Evolutionary conservation across 2,888 invertebrate genomes (phyloP), one percentile per base, ranked within the genome.

Genomic region (Meandrusa payeni): DNA sequence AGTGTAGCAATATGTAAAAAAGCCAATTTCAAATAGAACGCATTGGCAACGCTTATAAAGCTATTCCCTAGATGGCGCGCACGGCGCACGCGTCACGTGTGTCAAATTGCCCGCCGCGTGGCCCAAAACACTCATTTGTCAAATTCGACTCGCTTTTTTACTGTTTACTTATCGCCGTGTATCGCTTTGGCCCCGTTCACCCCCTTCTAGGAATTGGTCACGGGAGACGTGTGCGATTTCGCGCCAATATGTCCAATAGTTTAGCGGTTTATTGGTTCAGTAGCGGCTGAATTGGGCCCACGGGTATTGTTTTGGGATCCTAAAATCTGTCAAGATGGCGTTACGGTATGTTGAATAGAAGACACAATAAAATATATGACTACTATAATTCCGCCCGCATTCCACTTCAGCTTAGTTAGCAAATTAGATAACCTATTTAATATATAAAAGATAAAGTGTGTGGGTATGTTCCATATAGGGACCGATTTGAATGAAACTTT

Each of bases 81-180:
- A 46, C 48, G 47, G 39, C 53, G 58, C 64, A 46, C 54, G 60
- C 57, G 51, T 64, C 56, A 50, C 53, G 65, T 75, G 69, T 65
- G 64, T 51, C 73, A 42, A 72, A 81, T 75, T 59, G 54, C 47
- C 45, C 58, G 81, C 74, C 83, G 79, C 81, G 85, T 83, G 83
- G 73, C 76, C 76, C 75, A 76, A 80, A 86, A 82, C 82, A 85
- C 61, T 71, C 79, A 81, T 87, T 86, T 80, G 76, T 86, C 80
- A 81, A 68, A 81, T 86, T 85, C 70, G 86, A 69, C 59, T 57
- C 79, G 81, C 79, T 81, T 80, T 81, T 41, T 77, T 79, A 64
- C 57, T 80, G 71, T 85, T 83, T 80, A 74, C 77, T 76, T 71
- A 71, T 72, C 69, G 57, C 66, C 61, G 66, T 63, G 59, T 52